Evolutionary conservation across 92 coral and sea anemone species (phyloP), one percentile per base, ranked within the genome.

Genomic region (Parazoanthus atlanticus): DNA sequence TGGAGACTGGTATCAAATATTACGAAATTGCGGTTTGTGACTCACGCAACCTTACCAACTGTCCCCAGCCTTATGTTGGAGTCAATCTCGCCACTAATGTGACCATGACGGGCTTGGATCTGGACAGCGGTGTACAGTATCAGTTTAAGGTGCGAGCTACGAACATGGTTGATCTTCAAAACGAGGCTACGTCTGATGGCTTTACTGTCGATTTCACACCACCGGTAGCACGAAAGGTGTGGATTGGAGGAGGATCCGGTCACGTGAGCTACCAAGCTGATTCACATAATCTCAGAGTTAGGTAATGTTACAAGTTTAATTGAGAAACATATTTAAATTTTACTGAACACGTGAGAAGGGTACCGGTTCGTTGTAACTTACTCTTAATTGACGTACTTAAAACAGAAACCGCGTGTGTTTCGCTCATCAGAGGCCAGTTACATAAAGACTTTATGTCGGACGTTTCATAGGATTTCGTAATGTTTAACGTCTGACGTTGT

Each of bases 1-100:
- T 86, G 15, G 98, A 97, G 74, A 94, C 97, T 89, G 97, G 93
- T 17, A 92, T 97, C 38, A 79, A 86, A 52, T 89, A 31, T 19
- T 97, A 94, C 80, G 92, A 92, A 66, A 81, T 95, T 15, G 96
- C 96, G 19, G 88, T 97, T 67, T 97, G 99, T 56, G 94, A 97
- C 43, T 94, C 80, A n/a, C 81, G 86, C 64, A 89, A 93, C 79
- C 67, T 89, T 33, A 81, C 92, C 4, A 88, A 75, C 89, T 95
- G 98, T 78, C 98, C 96, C 25, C 98, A 95, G 79, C 89, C 91
- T n/a, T 92, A 86, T 77, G 89, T 83, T 43, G 74, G 89, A 13
- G 95, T 95, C 29, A 92, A 94, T 67, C 86, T 74, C 52, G 94
- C 92, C 1, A 90, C 94, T 2, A 92, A 91, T 61, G 79, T 95